Percentiles rank a stretch among this genome's conserved stretches.
These are phyloP conservation scores for Aromia moschata DNA, from an alignment of 2,888 invertebrate species.

Conservation along the genomic window DNA sequence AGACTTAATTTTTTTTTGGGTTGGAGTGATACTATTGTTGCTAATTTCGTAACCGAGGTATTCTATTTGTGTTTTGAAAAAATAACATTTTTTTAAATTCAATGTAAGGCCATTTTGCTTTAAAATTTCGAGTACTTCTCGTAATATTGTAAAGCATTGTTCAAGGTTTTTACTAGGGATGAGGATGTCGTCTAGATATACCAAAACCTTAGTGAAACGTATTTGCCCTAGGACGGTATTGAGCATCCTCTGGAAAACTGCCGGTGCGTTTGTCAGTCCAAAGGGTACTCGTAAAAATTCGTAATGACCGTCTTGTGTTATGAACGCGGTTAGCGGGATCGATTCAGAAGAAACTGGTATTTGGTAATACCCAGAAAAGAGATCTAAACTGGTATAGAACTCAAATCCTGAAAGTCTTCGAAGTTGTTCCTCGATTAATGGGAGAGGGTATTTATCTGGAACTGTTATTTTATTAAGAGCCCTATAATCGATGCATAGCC, in stretches of 20 bases:
- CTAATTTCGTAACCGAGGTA: constrained; percentile 3
- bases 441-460: not conserved
- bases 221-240: not conserved
- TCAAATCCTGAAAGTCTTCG: not conserved
- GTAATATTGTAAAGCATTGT: constrained; percentile 20
- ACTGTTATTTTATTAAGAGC: not conserved
- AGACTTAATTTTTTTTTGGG: not conserved
- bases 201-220: constrained; percentile 9
- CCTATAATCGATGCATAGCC: not conserved
- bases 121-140: not conserved
- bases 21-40: not conserved
- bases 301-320: not conserved
- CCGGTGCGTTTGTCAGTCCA: not conserved
- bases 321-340: not conserved
- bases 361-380: not conserved
- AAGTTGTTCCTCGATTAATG: not conserved
- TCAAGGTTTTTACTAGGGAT: constrained; percentile 30
- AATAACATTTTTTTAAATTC: constrained; percentile 3
- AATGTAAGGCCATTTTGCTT: not conserved
- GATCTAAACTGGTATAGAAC: not conserved
- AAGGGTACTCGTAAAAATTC: not conserved
- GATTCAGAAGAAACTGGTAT: not conserved
- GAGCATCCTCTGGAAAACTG: not conserved
- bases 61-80: not conserved
- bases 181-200: constrained; percentile 30